Evolutionary conservation across 2,888 invertebrate genomes (phyloP).

Genomic region (Cyclophora albipunctata): DNA sequence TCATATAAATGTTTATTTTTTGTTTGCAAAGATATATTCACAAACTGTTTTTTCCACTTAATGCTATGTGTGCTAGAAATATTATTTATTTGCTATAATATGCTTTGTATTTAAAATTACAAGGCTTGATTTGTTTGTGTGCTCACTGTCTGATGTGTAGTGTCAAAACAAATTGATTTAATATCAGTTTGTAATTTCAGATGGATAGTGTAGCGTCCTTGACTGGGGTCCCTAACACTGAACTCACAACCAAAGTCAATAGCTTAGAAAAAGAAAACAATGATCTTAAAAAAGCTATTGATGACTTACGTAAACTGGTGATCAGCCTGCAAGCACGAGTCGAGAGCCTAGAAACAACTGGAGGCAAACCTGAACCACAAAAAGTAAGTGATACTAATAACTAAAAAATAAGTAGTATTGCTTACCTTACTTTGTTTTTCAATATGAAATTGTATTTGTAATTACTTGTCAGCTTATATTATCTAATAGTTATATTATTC

Average conservation of each 20-base stretch:
- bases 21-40: not conserved
- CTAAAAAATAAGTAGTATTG: too few species aligned
- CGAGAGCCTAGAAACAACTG: slow-evolving; percentile 48
- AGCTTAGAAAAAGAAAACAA: slow-evolving; percentile 76
- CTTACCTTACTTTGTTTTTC: too few species aligned
- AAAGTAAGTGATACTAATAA: slow-evolving; percentile 28
- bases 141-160: not conserved
- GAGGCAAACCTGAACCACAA: slow-evolving; percentile 29
- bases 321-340: slow-evolving; percentile 66
- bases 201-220: slow-evolving; percentile 79
- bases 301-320: slow-evolving; percentile 61
- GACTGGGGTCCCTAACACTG: slow-evolving; percentile 72
- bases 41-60: not conserved
- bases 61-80: not conserved
- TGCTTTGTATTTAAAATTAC: not conserved
- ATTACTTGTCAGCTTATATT: too few species aligned
- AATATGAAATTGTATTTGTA: too few species aligned
- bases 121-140: not conserved
- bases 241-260: slow-evolving; percentile 71
- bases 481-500: too few species aligned
- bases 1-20: slow-evolving; percentile 2
- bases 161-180: not conserved
- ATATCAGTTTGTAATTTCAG: slow-evolving; percentile 48
- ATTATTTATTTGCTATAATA: not conserved
- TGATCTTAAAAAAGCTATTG: slow-evolving; percentile 64